These are phyloP conservation scores for Drosophila guanche DNA, from an alignment of 1,140 invertebrate genomes.

Conservation along the genomic window DNA sequence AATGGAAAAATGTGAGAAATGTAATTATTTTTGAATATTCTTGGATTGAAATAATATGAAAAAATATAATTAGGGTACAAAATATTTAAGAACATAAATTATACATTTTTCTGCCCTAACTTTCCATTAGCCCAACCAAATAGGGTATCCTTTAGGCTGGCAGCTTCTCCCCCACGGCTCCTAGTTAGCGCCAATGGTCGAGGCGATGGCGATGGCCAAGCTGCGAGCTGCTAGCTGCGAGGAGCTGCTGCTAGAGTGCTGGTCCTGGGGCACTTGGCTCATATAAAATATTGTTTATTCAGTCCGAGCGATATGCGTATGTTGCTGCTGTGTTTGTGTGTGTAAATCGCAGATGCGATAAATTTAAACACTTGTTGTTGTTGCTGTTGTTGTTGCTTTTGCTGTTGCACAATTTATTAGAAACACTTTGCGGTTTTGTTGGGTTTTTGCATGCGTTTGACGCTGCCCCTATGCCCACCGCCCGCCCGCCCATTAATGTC, in stretches of 20 bases:
- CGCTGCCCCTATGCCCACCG: conserved; percentile 11
- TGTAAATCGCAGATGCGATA: conserved; percentile 68
- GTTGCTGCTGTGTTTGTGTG: conserved; percentile 1
- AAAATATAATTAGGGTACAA: neutral
- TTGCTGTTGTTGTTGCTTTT: conserved; percentile 52
- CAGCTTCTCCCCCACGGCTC: neutral
- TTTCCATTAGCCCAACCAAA: too few relatives aligned
- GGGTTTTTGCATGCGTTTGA: conserved; percentile 66
- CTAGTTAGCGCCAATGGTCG: conserved; percentile 64
- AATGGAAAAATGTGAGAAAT: too few relatives aligned
- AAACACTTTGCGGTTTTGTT: conserved; percentile 75
- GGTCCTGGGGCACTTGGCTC: conserved; percentile 47
- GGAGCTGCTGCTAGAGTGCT: conserved; percentile 3
- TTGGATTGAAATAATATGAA: too few relatives aligned
- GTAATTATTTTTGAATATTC: too few relatives aligned
- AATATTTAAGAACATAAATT: too few relatives aligned
- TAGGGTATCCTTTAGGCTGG: conserved; percentile 6
- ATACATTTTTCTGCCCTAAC: too few relatives aligned
- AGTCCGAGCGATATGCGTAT: conserved; percentile 36
- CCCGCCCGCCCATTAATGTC: conserved; percentile 38
- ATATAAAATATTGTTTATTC: conserved; percentile 75
- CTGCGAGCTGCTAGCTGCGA: conserved; percentile 29
- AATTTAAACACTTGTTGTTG: conserved; percentile 82
- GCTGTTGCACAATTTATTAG: conserved; percentile 76
- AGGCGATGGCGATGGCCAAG: conserved; percentile 52